phyloP scores from a whole-genome alignment of 1,140 invertebrate species.

The Caenorhabditis latens region DNA sequence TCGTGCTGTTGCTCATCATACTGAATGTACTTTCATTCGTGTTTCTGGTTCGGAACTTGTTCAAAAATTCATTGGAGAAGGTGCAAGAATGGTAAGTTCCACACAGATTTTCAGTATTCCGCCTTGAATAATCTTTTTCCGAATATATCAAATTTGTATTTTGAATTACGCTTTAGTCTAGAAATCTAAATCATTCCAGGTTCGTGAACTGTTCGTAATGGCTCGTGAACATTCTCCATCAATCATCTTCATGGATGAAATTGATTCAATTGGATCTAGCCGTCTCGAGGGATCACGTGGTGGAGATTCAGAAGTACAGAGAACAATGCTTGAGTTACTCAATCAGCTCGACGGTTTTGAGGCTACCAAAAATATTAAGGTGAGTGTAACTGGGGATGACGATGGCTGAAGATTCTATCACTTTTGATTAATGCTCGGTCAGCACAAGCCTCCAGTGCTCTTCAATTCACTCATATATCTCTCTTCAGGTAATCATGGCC shows the following conservation, averaged over 20 bases:
- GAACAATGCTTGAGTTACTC: conserved; percentile 97
- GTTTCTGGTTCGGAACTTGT: conserved; percentile 98
- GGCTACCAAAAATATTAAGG: conserved; percentile 99
- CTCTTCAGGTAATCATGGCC: conserved; percentile 90
- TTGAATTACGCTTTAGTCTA: background rate
- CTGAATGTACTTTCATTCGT: conserved; percentile 98
- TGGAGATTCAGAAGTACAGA: conserved; percentile 94
- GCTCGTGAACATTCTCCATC: conserved; percentile 98
- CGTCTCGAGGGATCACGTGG: conserved; percentile 87
- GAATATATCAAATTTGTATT: too few species aligned
- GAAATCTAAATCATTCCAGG: conserved; percentile 12
- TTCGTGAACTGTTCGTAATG: conserved; percentile 97
- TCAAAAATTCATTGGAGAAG: conserved; percentile 99
- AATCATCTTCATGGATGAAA: conserved; percentile 99
- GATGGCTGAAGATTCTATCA: conserved; percentile 83
- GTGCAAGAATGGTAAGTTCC: conserved; percentile 91
- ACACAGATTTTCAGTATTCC: background rate
- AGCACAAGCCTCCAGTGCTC: too few species aligned
- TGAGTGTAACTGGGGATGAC: conserved; percentile 74
- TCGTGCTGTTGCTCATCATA: conserved; percentile 98
- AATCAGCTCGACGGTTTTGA: conserved; percentile 99
- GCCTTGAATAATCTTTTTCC: background rate
- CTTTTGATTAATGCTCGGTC: background rate
- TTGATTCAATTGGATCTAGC: conserved; percentile 98
- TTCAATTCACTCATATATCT: background rate